Evolutionary conservation across 53 echinoderm and acorn worm genomes (phyloP).

Genomic region (Pentamera pediparva): DNA sequence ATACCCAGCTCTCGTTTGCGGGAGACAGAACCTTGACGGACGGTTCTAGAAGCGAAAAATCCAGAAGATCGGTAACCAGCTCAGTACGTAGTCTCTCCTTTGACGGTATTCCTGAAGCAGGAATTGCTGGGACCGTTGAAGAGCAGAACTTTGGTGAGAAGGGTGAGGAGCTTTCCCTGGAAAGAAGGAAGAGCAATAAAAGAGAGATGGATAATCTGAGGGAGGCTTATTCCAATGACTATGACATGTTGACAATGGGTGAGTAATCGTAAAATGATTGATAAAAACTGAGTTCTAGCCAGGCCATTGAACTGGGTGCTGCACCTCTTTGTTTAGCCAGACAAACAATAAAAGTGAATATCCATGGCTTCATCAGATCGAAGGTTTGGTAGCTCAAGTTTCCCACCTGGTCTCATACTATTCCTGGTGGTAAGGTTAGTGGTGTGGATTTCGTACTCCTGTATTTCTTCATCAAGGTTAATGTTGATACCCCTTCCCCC

Average conservation of each 20-base stretch:
- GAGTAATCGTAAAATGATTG: not conserved
- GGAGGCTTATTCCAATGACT: slow-evolving; percentile 17
- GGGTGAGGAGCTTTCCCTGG: not conserved
- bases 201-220: not conserved
- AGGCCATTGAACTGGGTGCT: too few relatives aligned
- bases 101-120: not conserved
- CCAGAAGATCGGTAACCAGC: not conserved
- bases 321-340: too few relatives aligned
- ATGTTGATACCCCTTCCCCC: too few relatives aligned
- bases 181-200: not conserved
- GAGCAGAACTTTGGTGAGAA: not conserved
- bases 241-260: slow-evolving; percentile 25
- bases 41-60: not conserved
- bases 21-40: not conserved
- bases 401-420: too few relatives aligned
- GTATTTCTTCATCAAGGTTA: too few relatives aligned
- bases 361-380: too few relatives aligned
- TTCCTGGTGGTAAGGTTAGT: too few relatives aligned
- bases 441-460: too few relatives aligned
- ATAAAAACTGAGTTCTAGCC: too few relatives aligned
- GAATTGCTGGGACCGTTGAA: not conserved
- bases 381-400: too few relatives aligned
- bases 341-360: too few relatives aligned
- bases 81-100: slow-evolving; percentile 3
- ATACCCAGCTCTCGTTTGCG: slow-evolving; percentile 7